A percentile compares a stretch with the other conserved stretches of the same genome.
These are phyloP conservation scores for Andricus curvator DNA, from an alignment of 2,888 invertebrate genomes.

Conservation along the genomic window DNA sequence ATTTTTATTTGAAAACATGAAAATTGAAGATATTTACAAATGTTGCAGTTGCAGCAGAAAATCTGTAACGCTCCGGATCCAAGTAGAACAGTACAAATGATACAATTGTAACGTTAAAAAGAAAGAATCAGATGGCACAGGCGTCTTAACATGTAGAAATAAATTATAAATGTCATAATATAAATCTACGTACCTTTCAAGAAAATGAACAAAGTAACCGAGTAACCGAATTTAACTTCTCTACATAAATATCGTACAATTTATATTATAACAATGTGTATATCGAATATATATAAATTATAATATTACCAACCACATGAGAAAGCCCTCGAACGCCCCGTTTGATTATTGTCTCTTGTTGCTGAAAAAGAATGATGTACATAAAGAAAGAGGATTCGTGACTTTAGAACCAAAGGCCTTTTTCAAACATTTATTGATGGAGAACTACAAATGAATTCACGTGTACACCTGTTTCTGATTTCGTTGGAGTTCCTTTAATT, in stretches of 20 bases:
- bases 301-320: neutral
- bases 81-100: constrained; percentile 67
- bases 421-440: too few relatives aligned
- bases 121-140: constrained; percentile 48
- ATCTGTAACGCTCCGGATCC: constrained; percentile 58
- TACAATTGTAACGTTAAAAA: constrained; percentile 58
- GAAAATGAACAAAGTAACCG: constrained; percentile 9
- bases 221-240: constrained; percentile 45
- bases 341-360: neutral
- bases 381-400: too few relatives aligned
- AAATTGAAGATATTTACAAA: neutral
- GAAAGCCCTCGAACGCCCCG: neutral
- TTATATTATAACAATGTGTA: constrained; percentile 47
- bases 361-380: too few relatives aligned
- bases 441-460: too few relatives aligned
- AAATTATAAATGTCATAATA: constrained; percentile 62
- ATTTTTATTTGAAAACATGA: neutral
- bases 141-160: constrained; percentile 61
- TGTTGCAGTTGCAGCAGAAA: constrained; percentile 34
- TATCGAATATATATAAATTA: constrained; percentile 10
- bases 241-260: constrained; percentile 62
- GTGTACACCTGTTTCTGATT: too few relatives aligned
- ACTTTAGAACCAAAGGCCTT: too few relatives aligned
- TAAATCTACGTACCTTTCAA: constrained; percentile 25
- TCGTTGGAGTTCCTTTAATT: too few relatives aligned